Evolutionary conservation across 1,140 invertebrate genomes (phyloP).

Genomic region (Neodiprion lecontei): DNA sequence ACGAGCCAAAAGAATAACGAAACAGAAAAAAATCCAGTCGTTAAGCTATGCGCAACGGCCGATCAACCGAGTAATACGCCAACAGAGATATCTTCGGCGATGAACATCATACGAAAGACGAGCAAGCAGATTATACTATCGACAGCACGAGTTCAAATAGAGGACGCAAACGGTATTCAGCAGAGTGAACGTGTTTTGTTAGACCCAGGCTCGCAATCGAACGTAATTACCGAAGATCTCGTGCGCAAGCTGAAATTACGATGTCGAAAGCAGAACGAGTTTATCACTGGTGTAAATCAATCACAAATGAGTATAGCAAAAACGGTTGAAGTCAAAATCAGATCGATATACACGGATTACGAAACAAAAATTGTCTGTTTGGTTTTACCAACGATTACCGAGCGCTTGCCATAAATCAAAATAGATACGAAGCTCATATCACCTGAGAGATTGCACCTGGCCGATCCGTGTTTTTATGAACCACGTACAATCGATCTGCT

Average conservation of each 20-base stretch:
- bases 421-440: slow-evolving; percentile 23
- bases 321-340: slow-evolving; percentile 16
- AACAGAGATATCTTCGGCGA: neutral
- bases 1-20: neutral
- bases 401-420: slow-evolving; percentile 26
- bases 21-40: neutral
- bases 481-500: slow-evolving; percentile 27
- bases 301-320: slow-evolving; percentile 15
- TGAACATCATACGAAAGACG: neutral
- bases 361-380: slow-evolving; percentile 22
- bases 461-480: slow-evolving; percentile 27
- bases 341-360: slow-evolving; percentile 19
- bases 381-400: slow-evolving; percentile 25
- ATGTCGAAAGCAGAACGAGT: neutral
- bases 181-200: slow-evolving; percentile 15
- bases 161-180: slow-evolving; percentile 16
- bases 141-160: neutral
- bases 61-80: neutral
- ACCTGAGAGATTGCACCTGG: slow-evolving; percentile 23
- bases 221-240: slow-evolving; percentile 5
- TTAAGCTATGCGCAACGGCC: neutral
- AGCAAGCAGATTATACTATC: neutral
- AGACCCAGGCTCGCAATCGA: slow-evolving; percentile 16
- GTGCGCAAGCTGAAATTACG: neutral
- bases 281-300: slow-evolving; percentile 2